Evolutionary conservation across 2,113 vertebrate genomes (phyloP).

Genomic region (Alligator sinensis): DNA sequence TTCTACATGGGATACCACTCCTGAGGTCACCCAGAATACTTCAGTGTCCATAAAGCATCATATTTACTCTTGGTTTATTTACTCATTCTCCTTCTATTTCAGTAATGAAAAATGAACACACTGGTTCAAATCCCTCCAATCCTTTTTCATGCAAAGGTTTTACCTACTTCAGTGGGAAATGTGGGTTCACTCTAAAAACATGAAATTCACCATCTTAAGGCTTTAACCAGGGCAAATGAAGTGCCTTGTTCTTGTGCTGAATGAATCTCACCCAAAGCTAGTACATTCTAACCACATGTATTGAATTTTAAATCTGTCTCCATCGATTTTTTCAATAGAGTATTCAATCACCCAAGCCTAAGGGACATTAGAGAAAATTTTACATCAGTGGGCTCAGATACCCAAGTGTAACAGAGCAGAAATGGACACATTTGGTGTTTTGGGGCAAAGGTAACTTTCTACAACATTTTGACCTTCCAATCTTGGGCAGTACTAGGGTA

Average conservation of each 20-base stretch:
- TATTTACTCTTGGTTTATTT: background rate
- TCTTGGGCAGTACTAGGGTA: background rate
- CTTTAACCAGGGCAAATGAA: background rate
- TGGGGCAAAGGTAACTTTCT: background rate
- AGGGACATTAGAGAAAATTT: conserved; percentile 33
- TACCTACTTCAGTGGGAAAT: background rate
- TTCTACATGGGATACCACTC: background rate
- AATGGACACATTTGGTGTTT: conserved; percentile 34
- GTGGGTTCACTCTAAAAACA: conserved; percentile 2
- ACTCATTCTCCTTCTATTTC: background rate
- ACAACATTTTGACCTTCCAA: conserved; percentile 21
- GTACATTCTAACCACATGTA: background rate
- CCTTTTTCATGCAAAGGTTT: background rate
- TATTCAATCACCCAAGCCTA: background rate
- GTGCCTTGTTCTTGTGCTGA: background rate
- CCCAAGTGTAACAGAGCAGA: background rate
- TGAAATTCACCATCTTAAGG: background rate
- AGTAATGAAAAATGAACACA: background rate
- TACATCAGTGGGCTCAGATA: conserved; percentile 36
- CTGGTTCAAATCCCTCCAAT: background rate
- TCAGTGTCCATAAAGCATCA: background rate
- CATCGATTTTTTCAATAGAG: conserved; percentile 59
- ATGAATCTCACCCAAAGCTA: conserved; percentile 24
- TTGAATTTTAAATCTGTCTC: conserved; percentile 55
- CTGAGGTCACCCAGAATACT: background rate